phyloP scores from a whole-genome alignment of 1,140 invertebrate species.

The Drosophila ambigua region DNA sequence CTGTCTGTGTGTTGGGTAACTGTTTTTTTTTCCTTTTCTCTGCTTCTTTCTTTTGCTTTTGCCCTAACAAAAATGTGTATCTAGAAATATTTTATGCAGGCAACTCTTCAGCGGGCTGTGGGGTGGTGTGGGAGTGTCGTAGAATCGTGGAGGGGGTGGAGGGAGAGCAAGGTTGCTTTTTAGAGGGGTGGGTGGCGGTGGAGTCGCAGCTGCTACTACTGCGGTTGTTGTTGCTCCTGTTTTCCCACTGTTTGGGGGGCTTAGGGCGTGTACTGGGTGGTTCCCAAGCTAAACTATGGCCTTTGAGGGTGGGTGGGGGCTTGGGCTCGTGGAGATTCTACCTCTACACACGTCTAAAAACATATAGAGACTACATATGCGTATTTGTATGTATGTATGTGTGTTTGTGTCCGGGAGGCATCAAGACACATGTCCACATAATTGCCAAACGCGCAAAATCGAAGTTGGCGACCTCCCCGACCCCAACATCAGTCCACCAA shows the following conservation, averaged over 20 bases:
- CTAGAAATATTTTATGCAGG: constrained; percentile 78
- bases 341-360: constrained; percentile 14
- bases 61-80: constrained; percentile 71
- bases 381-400: constrained; percentile 22
- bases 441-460: constrained; percentile 81
- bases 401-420: constrained; percentile 55
- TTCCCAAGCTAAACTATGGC: constrained; percentile 36
- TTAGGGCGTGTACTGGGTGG: constrained; percentile 46
- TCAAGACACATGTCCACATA: constrained; percentile 80
- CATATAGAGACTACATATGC: not conserved
- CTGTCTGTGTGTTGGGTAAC: constrained; percentile 55
- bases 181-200: constrained; percentile 9
- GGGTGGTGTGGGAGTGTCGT: not conserved
- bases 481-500: constrained; percentile 2
- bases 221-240: constrained; percentile 25
- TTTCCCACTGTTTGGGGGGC: constrained; percentile 1
- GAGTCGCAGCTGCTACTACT: constrained; percentile 19
- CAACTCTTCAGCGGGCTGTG: constrained; percentile 37
- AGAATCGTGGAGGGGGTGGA: not conserved
- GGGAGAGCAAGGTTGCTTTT: constrained; percentile 8
- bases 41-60: constrained; percentile 35
- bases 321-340: constrained; percentile 28
- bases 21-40: constrained; percentile 39
- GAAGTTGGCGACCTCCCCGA: constrained; percentile 57
- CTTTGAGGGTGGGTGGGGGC: constrained; percentile 1